Evolutionary conservation across 23 tunicate species (phyloP).

Genomic region (Styela clava): DNA sequence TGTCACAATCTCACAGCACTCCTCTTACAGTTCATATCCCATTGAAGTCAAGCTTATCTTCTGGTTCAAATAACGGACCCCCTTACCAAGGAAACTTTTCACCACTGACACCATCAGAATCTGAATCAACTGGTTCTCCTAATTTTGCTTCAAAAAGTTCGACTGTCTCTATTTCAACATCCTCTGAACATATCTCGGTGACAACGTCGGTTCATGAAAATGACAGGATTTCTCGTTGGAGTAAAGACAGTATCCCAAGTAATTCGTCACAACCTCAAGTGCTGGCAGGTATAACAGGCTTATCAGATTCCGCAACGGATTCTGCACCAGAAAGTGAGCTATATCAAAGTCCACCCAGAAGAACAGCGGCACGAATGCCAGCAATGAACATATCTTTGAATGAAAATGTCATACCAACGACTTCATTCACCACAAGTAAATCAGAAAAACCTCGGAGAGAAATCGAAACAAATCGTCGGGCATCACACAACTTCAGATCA

Average conservation of each 20-base stretch:
- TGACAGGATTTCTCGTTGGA: neutral
- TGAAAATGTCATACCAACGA: neutral
- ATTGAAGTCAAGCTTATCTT: neutral
- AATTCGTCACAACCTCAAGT: neutral
- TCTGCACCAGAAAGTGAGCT: constrained; percentile 75
- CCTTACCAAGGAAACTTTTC: constrained; percentile 64
- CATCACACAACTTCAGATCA: neutral
- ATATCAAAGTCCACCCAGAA: constrained; percentile 9
- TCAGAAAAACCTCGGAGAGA: neutral
- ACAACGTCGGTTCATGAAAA: neutral
- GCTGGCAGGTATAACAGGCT: neutral
- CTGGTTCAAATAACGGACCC: neutral
- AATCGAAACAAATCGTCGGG: neutral
- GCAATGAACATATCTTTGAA: neutral
- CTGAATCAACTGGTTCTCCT: constrained; percentile 12
- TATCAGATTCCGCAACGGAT: constrained; percentile 72
- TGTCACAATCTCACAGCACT: neutral
- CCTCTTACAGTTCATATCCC: constrained; percentile 19
- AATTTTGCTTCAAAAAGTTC: neutral
- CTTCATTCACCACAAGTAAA: neutral
- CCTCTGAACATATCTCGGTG: neutral
- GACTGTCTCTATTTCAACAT: neutral
- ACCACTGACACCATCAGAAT: constrained; percentile 69
- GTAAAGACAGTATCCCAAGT: neutral
- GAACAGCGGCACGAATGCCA: constrained; percentile 5